phyloP scores from a whole-genome alignment of 2,797 vertebrate genomes.

The Euphonia xanthogaster region DNA sequence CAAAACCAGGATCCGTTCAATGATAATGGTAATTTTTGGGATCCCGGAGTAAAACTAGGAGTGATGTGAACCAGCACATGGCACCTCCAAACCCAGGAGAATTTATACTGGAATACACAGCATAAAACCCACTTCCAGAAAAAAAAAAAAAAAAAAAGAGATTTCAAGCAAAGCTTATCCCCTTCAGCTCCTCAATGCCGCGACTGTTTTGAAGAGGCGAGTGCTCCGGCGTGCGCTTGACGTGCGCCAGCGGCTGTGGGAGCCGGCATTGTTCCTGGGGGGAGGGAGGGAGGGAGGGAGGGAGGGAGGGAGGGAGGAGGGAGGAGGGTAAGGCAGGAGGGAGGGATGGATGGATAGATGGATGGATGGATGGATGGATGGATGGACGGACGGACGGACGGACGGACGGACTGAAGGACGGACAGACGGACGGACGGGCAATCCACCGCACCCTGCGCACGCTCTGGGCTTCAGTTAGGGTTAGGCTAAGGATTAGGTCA shows the following conservation, averaged over 20 bases:
- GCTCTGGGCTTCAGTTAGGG: fast-evolving
- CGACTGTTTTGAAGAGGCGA: not conserved
- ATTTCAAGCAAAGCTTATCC: not conserved
- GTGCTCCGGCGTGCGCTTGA: not conserved
- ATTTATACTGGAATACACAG: fast-evolving
- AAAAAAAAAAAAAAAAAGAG: too few species aligned
- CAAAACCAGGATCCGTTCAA: fast-evolving
- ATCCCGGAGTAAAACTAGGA: not conserved
- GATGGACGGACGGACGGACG: too few species aligned
- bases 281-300: not conserved
- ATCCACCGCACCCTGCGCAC: not conserved
- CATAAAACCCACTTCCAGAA: not conserved
- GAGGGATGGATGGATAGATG: not conserved
- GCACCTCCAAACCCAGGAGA: not conserved
- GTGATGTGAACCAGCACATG: fast-evolving
- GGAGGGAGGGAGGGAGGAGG: not conserved
- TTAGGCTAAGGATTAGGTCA: too few species aligned
- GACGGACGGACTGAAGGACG: too few species aligned
- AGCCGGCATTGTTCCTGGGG: not conserved
- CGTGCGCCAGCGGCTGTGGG: not conserved
- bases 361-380: fast-evolving
- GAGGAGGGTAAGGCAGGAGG: too few species aligned
- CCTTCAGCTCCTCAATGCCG: not conserved
- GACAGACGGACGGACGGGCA: fast-evolving
- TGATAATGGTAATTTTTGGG: fast-evolving